Evolutionary conservation across 1,140 invertebrate species (phyloP).

Genomic region (Neodiprion fabricii): DNA sequence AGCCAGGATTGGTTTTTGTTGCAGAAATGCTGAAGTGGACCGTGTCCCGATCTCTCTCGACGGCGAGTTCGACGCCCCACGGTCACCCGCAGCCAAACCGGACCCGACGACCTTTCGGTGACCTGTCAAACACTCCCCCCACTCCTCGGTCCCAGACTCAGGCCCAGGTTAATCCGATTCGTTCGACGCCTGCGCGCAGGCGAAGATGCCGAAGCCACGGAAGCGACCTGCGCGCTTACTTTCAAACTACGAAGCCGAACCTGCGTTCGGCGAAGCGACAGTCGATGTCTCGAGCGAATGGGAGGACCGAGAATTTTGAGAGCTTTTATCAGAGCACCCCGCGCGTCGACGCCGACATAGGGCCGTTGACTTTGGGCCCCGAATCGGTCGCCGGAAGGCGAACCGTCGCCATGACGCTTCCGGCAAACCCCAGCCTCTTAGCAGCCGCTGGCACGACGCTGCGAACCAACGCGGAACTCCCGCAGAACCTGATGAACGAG

Average conservation of each 20-base stretch:
- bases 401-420: constrained; percentile 40
- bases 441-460: constrained; percentile 37
- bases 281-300: constrained; percentile 39
- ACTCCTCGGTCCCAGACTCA: constrained; percentile 35
- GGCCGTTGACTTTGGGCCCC: constrained; percentile 48
- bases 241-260: constrained; percentile 56
- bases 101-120: constrained; percentile 51
- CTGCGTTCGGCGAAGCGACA: constrained; percentile 47
- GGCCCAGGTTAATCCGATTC: constrained; percentile 27
- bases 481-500: constrained; percentile 52
- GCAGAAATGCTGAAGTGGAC: constrained; percentile 60
- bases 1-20: constrained; percentile 16
- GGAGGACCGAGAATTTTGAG: constrained; percentile 46
- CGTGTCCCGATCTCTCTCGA: constrained; percentile 58
- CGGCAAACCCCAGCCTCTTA: constrained; percentile 41
- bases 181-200: constrained; percentile 42
- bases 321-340: constrained; percentile 59
- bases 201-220: constrained; percentile 56
- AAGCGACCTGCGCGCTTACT: constrained; percentile 55
- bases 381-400: constrained; percentile 20
- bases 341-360: constrained; percentile 55
- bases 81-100: constrained; percentile 43
- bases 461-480: constrained; percentile 45
- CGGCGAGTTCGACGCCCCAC: constrained; percentile 54
- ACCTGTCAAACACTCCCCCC: constrained; percentile 57